These are phyloP conservation scores for Polyploca ridens DNA, from an alignment of 2,888 invertebrate genomes.

Conservation along the genomic window DNA sequence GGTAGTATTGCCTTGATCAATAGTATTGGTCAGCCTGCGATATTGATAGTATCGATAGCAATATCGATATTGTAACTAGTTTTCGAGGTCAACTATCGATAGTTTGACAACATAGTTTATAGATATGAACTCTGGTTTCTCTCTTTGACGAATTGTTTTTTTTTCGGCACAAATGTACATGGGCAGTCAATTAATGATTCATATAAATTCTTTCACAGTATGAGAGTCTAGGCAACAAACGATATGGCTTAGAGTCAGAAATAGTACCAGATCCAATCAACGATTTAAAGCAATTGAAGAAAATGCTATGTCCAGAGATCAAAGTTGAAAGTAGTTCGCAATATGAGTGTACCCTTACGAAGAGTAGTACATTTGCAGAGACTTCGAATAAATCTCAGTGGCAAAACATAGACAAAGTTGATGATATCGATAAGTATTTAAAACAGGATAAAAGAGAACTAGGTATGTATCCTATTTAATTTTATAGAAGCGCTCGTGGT, in stretches of 20 bases:
- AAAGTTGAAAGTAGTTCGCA: constrained; percentile 52
- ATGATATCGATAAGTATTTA: constrained; percentile 51
- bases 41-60: too few relatives aligned
- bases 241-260: constrained; percentile 43
- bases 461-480: constrained; percentile 8
- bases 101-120: too few relatives aligned
- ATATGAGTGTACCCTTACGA: constrained; percentile 21
- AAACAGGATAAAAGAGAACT: constrained; percentile 15
- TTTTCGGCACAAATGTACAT: too few relatives aligned
- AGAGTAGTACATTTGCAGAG: constrained; percentile 21
- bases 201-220: neutral
- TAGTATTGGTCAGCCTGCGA: too few relatives aligned
- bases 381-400: constrained; percentile 44
- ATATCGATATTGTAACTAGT: too few relatives aligned
- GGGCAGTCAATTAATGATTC: neutral
- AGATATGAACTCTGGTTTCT: too few relatives aligned
- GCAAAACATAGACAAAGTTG: constrained; percentile 53
- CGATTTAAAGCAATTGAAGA: constrained; percentile 42
- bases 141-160: too few relatives aligned
- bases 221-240: constrained; percentile 29
- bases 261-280: constrained; percentile 36
- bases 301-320: constrained; percentile 29
- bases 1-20: too few relatives aligned
- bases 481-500: too few relatives aligned
- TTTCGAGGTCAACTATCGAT: too few relatives aligned